Percentiles rank a stretch among this genome's conserved stretches.
These are phyloP conservation scores for Pseudopleuronectes americanus DNA, from an alignment of 2,797 vertebrate genomes.

Conservation along the genomic window DNA sequence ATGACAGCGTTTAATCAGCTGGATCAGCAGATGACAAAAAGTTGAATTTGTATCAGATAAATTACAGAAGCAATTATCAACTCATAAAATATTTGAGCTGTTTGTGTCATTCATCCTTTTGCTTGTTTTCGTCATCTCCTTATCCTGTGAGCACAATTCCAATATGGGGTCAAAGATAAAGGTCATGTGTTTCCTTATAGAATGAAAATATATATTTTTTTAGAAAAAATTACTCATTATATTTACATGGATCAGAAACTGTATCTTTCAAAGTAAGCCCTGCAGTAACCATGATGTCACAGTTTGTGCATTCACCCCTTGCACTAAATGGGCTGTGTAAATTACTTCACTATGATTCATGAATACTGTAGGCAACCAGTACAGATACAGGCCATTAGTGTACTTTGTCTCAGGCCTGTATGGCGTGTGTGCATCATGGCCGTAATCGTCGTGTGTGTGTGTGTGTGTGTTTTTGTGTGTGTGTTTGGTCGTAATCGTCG, in stretches of 20 bases:
- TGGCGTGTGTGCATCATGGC: constrained; percentile 43
- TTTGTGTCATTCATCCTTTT: neutral
- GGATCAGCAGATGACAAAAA: neutral
- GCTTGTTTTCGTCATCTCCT: neutral
- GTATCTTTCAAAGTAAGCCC: constrained; percentile 10
- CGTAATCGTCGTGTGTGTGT: constrained; percentile 29
- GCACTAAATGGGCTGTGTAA: constrained; percentile 34
- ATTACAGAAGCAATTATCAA: neutral
- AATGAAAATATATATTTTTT: neutral
- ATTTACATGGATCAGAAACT: constrained; percentile 14
- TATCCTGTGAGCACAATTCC: neutral
- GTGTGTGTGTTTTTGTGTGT: no score
- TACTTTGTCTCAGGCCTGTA: constrained; percentile 29
- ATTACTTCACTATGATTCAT: constrained; percentile 56
- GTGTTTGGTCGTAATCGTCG: constrained; percentile 35
- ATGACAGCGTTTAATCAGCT: neutral
- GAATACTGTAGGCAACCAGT: constrained; percentile 52
- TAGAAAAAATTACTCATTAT: neutral
- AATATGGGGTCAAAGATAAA: neutral
- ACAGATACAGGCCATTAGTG: constrained; percentile 45
- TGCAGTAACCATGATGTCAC: constrained; percentile 20
- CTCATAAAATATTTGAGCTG: neutral
- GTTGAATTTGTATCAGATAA: neutral
- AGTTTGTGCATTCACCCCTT: constrained; percentile 24
- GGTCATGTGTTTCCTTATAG: neutral